These are phyloP conservation scores for Sarcophaga bullata DNA, from an alignment of 1,140 invertebrate genomes.

Conservation along the genomic window DNA sequence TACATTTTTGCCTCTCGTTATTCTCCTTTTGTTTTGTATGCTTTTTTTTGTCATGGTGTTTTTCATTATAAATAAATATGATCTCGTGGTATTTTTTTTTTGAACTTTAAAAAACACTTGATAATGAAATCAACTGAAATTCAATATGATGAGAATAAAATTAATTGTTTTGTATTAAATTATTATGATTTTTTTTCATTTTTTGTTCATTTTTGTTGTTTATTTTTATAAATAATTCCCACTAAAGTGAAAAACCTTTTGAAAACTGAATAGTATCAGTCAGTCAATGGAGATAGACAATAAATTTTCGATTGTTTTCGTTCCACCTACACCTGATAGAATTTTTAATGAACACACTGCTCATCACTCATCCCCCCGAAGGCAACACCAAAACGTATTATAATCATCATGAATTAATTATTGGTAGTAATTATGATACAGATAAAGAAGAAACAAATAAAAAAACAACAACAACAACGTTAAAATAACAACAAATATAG, in stretches of 20 bases:
- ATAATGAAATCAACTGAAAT: slow-evolving; percentile 10
- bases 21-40: background rate
- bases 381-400: too few species aligned
- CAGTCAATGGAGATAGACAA: background rate
- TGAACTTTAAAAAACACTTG: slow-evolving; percentile 10
- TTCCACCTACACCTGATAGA: too few species aligned
- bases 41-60: background rate
- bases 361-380: too few species aligned
- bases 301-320: background rate
- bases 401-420: too few species aligned
- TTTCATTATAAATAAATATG: background rate
- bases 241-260: background rate
- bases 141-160: slow-evolving; percentile 16
- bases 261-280: background rate
- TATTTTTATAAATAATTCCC: background rate
- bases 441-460: too few species aligned
- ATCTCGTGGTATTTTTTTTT: background rate
- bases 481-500: too few species aligned
- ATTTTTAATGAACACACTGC: too few species aligned
- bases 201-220: background rate
- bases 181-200: background rate
- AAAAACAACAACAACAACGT: too few species aligned
- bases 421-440: too few species aligned
- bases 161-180: slow-evolving; percentile 19
- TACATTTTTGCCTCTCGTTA: background rate